Evolutionary conservation across 2,888 invertebrate genomes (phyloP).

Genomic region (Timema podura): DNA sequence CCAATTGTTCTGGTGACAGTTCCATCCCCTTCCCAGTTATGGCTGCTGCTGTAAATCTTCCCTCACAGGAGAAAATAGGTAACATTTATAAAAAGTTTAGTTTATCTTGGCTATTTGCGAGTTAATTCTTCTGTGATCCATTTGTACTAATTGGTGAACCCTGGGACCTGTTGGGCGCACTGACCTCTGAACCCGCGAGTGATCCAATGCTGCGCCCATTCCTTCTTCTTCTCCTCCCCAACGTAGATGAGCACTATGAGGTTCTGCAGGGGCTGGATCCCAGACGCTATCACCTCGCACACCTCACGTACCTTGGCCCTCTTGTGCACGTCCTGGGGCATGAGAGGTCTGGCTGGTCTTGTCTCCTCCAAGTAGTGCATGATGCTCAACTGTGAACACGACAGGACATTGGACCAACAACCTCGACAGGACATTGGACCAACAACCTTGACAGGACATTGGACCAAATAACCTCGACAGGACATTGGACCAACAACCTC

Average conservation of each 20-base stretch:
- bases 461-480: too few relatives aligned
- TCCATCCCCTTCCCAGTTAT: too few relatives aligned
- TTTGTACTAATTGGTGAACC: too few relatives aligned
- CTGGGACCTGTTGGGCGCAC: neutral
- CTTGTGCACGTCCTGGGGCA: constrained; percentile 85
- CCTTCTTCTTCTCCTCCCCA: constrained; percentile 82
- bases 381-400: constrained; percentile 62
- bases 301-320: constrained; percentile 85
- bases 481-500: too few relatives aligned
- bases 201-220: constrained; percentile 94
- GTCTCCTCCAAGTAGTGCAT: constrained; percentile 96
- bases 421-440: too few relatives aligned
- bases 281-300: constrained; percentile 85
- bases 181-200: constrained; percentile 72
- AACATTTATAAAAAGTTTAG: too few relatives aligned
- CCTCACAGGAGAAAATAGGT: too few relatives aligned
- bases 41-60: too few relatives aligned
- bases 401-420: constrained; percentile 7
- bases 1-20: too few relatives aligned
- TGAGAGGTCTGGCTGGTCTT: constrained; percentile 74
- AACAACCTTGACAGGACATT: too few relatives aligned
- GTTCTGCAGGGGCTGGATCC: constrained; percentile 96
- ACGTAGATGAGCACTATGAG: constrained; percentile 81
- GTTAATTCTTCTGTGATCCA: too few relatives aligned
- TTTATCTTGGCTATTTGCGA: too few relatives aligned